Evolutionary conservation across 2,797 vertebrate species (phyloP), one percentile per base, ranked within the genome.

Genomic region (Manis pentadactyla): DNA sequence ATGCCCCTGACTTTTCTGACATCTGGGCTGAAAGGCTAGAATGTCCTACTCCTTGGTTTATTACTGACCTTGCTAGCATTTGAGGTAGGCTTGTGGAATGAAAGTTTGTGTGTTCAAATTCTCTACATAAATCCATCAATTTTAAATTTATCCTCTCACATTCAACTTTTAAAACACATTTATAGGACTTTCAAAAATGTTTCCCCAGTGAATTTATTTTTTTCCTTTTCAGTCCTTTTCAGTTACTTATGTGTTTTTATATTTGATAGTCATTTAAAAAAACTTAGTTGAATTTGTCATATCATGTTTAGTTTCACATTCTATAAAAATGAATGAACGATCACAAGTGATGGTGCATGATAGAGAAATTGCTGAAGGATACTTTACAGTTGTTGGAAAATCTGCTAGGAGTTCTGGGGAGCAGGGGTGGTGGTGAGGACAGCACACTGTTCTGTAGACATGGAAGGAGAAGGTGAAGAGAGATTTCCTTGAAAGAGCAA

Each of bases 291-390:
- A 83, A 74, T 94, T 85, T 86, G 21, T 82, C 25, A 86, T 53
- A 69, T 95, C 42, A 82, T 93, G 63, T 81, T 57, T 69, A 69
- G 46, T 94, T 91, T 94, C 49, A 93, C 4, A 91, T 91, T 94
- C 64, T 63, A 53, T 94, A 63, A 86, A 91, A 90, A 73, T 87
- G 55, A 71, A 42, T 96, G 66, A 71, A 14, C 77, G 21, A 90
- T 96, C 27, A 86, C 2, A 95, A 71, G 34, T 78, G 64, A 19
- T 81, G 63, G 27, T 79, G 9, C 8, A 49, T 86, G 57, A 73
- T 34, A 21, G 49, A 87, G 17, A 91, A 87, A 69, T 90, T 94
- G 23, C 83, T 31, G 51, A 84, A 34, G 29, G 27, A 73, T 85
- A 11, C 23, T 88, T 95, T 57, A 53, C 21, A 57, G 19, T 92